These are phyloP conservation scores for Euspilapteryx auroguttella DNA, from an alignment of 2,888 invertebrate genomes.

Conservation along the genomic window DNA sequence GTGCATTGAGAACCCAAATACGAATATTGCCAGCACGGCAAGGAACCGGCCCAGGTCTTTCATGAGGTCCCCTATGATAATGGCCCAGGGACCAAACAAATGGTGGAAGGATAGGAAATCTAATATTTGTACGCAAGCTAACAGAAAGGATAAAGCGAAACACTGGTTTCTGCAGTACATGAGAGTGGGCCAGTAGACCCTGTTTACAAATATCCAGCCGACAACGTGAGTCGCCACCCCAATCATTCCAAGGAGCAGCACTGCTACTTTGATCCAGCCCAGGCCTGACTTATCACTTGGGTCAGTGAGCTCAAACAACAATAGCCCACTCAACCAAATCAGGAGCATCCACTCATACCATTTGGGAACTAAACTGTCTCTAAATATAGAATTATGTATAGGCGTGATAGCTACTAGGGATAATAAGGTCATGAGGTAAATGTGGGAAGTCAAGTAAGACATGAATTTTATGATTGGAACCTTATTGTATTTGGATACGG, in stretches of 20 bases:
- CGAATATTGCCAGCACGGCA: conserved; percentile 96
- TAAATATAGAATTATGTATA: conserved; percentile 76
- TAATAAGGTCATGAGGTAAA: conserved; percentile 93
- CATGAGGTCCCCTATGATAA: conserved; percentile 95
- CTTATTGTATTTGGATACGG: conserved; percentile 93
- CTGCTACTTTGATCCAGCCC: conserved; percentile 90
- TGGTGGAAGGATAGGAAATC: conserved; percentile 99
- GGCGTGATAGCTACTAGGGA: conserved; percentile 89
- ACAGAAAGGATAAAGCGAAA: conserved; percentile 91
- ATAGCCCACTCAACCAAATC: conserved; percentile 91
- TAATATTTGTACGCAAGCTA: conserved; percentile 96
- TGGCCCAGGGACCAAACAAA: conserved; percentile 99
- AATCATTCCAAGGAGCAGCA: conserved; percentile 84
- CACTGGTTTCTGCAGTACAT: conserved; percentile 97
- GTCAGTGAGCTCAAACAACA: conserved; percentile 95
- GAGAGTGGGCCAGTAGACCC: conserved; percentile 78
- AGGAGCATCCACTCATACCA: conserved; percentile 97
- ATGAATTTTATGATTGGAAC: conserved; percentile 99
- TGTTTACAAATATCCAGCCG: conserved; percentile 70
- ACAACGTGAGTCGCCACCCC: conserved; percentile 89
- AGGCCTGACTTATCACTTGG: conserved; percentile 97
- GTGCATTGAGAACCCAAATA: conserved; percentile 97
- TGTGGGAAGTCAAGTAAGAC: conserved; percentile 98
- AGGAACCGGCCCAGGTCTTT: conserved; percentile 95
- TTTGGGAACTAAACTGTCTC: conserved; percentile 79